These are phyloP conservation scores for Calameuta idolon DNA, from an alignment of 2,888 invertebrate species.

Conservation along the genomic window DNA sequence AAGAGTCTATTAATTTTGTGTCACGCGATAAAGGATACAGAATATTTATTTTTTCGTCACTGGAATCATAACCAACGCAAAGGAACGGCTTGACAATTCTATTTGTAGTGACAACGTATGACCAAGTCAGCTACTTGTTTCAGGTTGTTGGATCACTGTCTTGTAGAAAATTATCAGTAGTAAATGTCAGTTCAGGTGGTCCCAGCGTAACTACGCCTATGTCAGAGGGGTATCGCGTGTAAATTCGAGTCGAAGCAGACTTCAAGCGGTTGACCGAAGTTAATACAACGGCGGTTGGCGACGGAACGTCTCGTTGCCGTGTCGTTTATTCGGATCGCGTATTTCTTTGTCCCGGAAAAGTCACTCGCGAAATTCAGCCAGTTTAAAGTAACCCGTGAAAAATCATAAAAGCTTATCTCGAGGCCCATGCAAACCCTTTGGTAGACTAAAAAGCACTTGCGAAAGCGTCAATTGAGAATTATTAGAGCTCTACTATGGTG, in stretches of 20 bases:
- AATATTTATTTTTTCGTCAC: background rate
- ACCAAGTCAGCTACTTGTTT: background rate
- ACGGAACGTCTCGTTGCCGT: slow-evolving; percentile 26
- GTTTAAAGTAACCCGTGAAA: background rate
- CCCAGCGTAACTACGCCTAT: slow-evolving; percentile 22
- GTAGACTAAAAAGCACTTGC: background rate
- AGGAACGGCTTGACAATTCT: background rate
- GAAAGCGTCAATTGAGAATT: background rate
- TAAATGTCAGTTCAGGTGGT: background rate
- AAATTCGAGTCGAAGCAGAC: slow-evolving; percentile 17
- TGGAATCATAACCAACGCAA: background rate
- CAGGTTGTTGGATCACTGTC: background rate
- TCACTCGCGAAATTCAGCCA: slow-evolving; percentile 19
- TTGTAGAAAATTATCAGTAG: background rate
- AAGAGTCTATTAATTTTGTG: background rate
- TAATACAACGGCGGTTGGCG: slow-evolving; percentile 30
- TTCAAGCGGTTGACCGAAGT: slow-evolving; percentile 33
- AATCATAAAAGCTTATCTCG: background rate
- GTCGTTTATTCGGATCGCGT: slow-evolving; percentile 16
- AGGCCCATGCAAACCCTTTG: background rate
- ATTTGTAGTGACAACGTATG: background rate
- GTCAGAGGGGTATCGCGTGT: slow-evolving; percentile 32
- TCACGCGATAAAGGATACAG: background rate
- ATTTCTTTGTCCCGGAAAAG: slow-evolving; percentile 31
- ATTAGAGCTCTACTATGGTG: slow-evolving; percentile 7